Percentiles rank a stretch among this genome's conserved stretches.
These are phyloP conservation scores for Smutsia temminckii DNA, from an alignment of 2,797 vertebrate species.

Conservation along the genomic window DNA sequence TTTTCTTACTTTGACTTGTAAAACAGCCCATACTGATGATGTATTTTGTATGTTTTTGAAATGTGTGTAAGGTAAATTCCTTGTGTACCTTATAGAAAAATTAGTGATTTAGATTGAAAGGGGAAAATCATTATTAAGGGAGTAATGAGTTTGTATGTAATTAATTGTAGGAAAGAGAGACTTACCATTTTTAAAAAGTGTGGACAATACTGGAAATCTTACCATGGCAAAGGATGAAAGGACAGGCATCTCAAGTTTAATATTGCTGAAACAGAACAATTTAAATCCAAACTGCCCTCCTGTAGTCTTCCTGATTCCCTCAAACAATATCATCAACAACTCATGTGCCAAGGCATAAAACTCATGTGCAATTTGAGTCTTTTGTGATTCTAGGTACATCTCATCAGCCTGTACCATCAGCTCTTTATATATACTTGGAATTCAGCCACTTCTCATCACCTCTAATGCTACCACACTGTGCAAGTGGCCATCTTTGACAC, in stretches of 20 bases:
- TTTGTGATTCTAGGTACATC: background rate
- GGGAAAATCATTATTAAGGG: background rate
- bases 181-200: background rate
- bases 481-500: background rate
- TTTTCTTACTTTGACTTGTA: slow-evolving; percentile 25
- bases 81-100: background rate
- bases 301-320: background rate
- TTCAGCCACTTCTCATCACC: background rate
- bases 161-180: background rate
- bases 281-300: background rate
- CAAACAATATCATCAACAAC: background rate
- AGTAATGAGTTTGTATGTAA: slow-evolving; percentile 5
- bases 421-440: background rate
- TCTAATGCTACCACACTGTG: background rate
- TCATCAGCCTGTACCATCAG: background rate
- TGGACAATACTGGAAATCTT: background rate
- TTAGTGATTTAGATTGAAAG: background rate
- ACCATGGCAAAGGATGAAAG: background rate
- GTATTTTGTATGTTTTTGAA: slow-evolving; percentile 42
- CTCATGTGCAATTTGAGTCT: background rate
- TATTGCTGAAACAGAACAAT: background rate
- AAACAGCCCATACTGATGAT: background rate
- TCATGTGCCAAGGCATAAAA: background rate
- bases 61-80: background rate
- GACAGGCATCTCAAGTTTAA: background rate